Conservation (phyloP, 1,140 invertebrate genomes). For the Rhynchophorus ferrugineus region DNA sequence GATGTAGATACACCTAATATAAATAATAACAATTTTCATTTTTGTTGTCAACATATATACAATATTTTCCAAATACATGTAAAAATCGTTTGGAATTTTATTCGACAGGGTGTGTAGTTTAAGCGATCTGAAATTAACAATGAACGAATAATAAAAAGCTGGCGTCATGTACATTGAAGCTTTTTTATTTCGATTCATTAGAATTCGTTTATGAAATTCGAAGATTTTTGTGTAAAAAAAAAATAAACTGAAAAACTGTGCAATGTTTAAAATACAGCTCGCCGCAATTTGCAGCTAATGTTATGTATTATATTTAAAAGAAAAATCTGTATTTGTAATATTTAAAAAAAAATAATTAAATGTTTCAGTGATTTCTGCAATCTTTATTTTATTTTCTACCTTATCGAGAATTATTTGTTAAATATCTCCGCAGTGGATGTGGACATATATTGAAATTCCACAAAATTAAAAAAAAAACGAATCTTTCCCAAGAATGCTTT, state of each 20-base stretch:
- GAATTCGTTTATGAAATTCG: no score
- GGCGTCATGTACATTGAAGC: not conserved
- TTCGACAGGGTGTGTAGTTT: not conserved
- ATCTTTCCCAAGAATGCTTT: no score
- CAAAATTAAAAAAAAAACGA: no score
- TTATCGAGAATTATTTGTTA: no score
- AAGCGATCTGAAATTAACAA: not conserved
- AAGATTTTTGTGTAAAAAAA: slow-evolving; percentile 4
- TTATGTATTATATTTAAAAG: slow-evolving; percentile 10
- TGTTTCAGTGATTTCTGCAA: slow-evolving; percentile 11
- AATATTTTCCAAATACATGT: no score
- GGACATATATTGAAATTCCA: no score
- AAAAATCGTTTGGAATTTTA: not conserved
- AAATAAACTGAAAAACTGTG: slow-evolving; percentile 3
- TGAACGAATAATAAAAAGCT: not conserved
- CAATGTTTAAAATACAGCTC: slow-evolving; percentile 15
- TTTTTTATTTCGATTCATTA: no score
- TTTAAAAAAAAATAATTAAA: slow-evolving; percentile 10
- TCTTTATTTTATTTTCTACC: slow-evolving; percentile 3
- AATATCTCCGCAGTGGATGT: no score
- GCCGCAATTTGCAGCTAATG: slow-evolving; percentile 11
- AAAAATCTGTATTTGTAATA: slow-evolving; percentile 15
- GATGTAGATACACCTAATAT: no score
- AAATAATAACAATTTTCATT: not conserved
- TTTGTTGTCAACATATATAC: not conserved